Evolutionary conservation across 2,113 vertebrate species (phyloP).

Genomic region (Phrynosoma platyrhinos): DNA sequence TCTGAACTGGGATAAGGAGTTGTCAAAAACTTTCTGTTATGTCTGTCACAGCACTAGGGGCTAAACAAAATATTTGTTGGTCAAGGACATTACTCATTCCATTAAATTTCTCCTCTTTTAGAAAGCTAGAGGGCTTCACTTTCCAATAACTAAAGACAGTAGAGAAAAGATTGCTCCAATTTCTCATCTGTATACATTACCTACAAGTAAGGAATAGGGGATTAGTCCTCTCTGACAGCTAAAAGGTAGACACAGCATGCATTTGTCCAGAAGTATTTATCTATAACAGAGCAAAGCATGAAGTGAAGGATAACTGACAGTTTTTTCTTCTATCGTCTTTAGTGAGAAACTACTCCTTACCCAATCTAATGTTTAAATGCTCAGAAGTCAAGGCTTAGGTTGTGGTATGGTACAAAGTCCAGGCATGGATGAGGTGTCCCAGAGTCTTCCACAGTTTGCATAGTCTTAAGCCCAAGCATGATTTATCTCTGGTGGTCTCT

Average conservation of each 20-base stretch:
- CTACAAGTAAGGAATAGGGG: background rate
- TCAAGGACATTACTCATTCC: background rate
- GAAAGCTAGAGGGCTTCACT: background rate
- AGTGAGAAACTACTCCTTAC: background rate
- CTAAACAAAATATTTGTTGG: background rate
- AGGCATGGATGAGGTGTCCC: background rate
- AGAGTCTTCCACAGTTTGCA: background rate
- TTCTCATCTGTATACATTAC: background rate
- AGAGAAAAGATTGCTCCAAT: background rate
- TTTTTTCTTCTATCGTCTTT: background rate
- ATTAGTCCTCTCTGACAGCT: background rate
- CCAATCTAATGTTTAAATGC: background rate
- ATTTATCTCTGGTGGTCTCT: background rate
- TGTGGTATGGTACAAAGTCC: background rate
- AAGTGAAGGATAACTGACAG: background rate
- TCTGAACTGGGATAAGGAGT: background rate
- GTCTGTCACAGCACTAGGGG: background rate
- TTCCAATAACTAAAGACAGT: background rate
- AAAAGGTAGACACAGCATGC: background rate
- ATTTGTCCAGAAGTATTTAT: background rate
- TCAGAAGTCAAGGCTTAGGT: background rate
- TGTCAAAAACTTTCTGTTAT: background rate
- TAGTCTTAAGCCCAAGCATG: background rate
- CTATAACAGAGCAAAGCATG: background rate
- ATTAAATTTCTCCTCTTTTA: background rate